Base-by-base conservation (phyloP, 1,140 invertebrate genomes). In the Drosophila ananassae region DNA sequence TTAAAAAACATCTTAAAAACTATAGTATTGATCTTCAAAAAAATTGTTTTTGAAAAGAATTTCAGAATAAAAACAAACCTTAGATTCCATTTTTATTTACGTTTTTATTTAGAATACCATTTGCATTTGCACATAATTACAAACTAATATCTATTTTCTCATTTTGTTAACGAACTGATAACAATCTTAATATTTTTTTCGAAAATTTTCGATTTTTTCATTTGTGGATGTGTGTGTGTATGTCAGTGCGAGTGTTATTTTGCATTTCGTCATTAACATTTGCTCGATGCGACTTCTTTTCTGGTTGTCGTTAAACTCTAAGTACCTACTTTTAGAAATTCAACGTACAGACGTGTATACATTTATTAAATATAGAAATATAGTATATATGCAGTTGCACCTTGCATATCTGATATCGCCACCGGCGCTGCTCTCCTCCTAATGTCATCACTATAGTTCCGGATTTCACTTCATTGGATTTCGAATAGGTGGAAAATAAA, bases 31-130 rank as follows among this genome's bases (percentile, higher is more conserved):
- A 17, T 17, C 17, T 17, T 17, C 17, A 17, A 17, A 17, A 17
- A 17, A 17, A 17, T 17, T 17, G 17, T 17, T 17, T 17, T 17
- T 17, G 17, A 17, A 17, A 17, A 17, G 17, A 17, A 17, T 17
- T 17, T 17, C 17, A 17, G 17, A 17, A 17, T 17, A 17, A 17
- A 17, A 17, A 17, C 17, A 17, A 17, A 17, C 24, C 9, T 13
- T 48, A 12, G 17, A n/a, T 0, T 69, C 48, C 1, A 12, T 52
- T 74, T 82, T 79, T 85, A 73, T 80, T 84, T 84, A 80, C 48
- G 80, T 79, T 71, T 84, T 84, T 84, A 84, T 85, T 85, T 87
- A 87, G 73, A 82, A 87, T 85, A 85, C 83, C 82, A 85, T 87
- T 85, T 76, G 77, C 73, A 67, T 61, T 81, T 80, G 71, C 47